A percentile compares a stretch with the other conserved stretches of the same genome.
These are phyloP conservation scores for Drosophila santomea DNA, from an alignment of 1,140 invertebrate genomes.

Conservation along the genomic window DNA sequence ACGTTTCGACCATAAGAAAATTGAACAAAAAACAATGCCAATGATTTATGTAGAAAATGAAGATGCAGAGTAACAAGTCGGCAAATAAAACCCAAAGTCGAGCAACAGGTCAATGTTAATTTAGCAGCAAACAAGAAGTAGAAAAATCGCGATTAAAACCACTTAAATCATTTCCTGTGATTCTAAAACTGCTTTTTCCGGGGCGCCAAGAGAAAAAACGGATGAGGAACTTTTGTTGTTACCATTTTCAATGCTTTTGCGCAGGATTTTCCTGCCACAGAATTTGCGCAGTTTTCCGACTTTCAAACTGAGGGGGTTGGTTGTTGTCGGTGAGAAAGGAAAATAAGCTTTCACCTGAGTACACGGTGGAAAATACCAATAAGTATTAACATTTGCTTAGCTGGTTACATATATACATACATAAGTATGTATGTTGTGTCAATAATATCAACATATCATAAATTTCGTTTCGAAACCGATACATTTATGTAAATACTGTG, in stretches of 20 bases:
- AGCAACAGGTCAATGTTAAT: constrained; percentile 54
- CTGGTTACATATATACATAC: not conserved
- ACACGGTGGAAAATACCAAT: constrained; percentile 15
- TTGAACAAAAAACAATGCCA: not conserved
- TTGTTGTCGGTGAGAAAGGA: not conserved
- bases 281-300: constrained; percentile 69
- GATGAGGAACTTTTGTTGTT: constrained; percentile 18
- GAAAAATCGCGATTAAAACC: constrained; percentile 10
- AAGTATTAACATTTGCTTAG: constrained; percentile 7
- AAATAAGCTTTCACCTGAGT: constrained; percentile 32
- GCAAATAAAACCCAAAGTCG: constrained; percentile 43
- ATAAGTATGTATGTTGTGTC: not conserved
- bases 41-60: constrained; percentile 43
- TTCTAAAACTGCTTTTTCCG: constrained; percentile 4
- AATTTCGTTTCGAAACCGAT: constrained; percentile 8
- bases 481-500: not conserved
- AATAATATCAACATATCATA: not conserved
- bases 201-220: not conserved
- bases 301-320: not conserved
- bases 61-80: not conserved
- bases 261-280: constrained; percentile 48
- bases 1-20: constrained; percentile 30
- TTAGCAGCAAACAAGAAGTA: constrained; percentile 9
- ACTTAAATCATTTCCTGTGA: constrained; percentile 22
- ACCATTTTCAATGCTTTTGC: constrained; percentile 54